Base-by-base conservation (phyloP, 2,888 invertebrate species). In the Diaphora mendica region DNA sequence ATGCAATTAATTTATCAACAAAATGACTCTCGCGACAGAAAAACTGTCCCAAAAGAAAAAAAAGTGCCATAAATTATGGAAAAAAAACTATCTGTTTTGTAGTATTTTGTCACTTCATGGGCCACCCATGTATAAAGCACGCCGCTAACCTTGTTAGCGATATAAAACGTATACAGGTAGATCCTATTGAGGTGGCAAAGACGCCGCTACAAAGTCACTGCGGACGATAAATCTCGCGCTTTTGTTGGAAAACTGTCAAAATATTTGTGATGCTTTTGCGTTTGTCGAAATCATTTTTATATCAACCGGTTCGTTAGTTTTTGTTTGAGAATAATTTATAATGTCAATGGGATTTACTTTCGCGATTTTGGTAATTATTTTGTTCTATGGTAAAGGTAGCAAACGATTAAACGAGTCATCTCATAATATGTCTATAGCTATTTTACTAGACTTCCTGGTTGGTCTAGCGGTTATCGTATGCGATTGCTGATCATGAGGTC, bases 241-340 rank as follows among this genome's bases (percentile, higher is more conserved):
- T 76, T 85, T 83, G 83, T 85, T 80, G 78, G 76, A 72, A 76
- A 80, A 59, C 77, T 82, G 85, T 85, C 85, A 85, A 82, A 85
- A 85, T 84, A 83, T 83, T 83, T 82, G 66, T n/a, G 68, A 69
- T 44, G 69, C 35, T 72, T 73, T 51, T 68, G 70, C 75, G 71
- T 73, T 66, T 59, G 59, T 59, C 9, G 62, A 67, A 39, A 70
- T n/a, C 8, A 48, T 65, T 70, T 73, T 70, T 73, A 62, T 62
- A 62, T 62, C 30, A 62, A 62, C 15, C 7, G 15, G 62, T 62
- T 62, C 2, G 3, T 26, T 26, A 59, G 3, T 30, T 30, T 59
- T 30, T 59, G 26, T 30, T 62, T 30, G 30, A 62, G 7, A 62
- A 17, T 17, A 30, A 62, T 62, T 62, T 62, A 30, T 30, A 62